phyloP scores from a whole-genome alignment of 1,140 invertebrate genomes.

The Ganaspis sp. region DNA sequence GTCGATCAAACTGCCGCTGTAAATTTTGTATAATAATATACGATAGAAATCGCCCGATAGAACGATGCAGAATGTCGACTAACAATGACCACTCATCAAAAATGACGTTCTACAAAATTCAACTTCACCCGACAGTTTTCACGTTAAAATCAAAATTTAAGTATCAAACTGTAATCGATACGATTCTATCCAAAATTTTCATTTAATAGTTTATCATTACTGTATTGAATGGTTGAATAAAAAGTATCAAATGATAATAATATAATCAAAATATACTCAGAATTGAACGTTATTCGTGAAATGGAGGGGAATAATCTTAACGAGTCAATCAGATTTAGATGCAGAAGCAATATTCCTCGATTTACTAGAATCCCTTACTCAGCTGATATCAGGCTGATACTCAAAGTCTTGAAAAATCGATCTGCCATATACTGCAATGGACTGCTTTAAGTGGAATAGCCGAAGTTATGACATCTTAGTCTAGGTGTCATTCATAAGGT shows the following conservation, averaged over 20 bases:
- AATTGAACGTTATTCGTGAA: background rate
- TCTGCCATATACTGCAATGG: background rate
- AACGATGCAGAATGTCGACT: background rate
- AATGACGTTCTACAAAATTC: background rate
- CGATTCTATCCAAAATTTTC: no score
- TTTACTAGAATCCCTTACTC: slow-evolving; percentile 18
- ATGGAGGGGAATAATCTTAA: background rate
- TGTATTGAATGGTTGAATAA: no score
- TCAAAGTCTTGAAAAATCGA: slow-evolving; percentile 18
- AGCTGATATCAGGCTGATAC: background rate
- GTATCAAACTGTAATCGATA: background rate
- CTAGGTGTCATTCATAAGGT: slow-evolving; percentile 19
- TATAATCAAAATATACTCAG: no score
- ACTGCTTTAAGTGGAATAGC: slow-evolving; percentile 1
- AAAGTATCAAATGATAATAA: no score
- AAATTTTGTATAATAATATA: slow-evolving; percentile 19
- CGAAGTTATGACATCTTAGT: slow-evolving; percentile 9
- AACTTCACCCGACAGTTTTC: background rate
- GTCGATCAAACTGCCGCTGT: background rate
- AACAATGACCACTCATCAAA: background rate
- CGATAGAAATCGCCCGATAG: background rate
- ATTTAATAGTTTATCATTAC: no score
- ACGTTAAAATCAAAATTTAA: background rate
- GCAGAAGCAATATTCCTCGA: background rate
- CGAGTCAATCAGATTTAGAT: background rate